These are phyloP conservation scores for Bombus haemorrhoidalis DNA, from an alignment of 1,140 invertebrate genomes.

Conservation along the genomic window DNA sequence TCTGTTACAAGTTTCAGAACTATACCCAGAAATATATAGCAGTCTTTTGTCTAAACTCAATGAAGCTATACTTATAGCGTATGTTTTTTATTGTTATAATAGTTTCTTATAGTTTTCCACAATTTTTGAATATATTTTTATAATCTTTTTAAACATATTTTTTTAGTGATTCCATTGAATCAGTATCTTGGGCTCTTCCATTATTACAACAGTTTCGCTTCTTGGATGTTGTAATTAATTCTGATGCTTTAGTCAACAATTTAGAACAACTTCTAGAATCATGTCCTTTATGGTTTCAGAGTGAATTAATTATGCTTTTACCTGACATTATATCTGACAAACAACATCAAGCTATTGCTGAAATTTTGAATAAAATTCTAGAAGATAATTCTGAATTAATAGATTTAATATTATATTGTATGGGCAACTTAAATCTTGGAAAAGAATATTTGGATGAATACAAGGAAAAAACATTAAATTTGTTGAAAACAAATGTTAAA, in stretches of 20 bases:
- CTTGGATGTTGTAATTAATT: slow-evolving; percentile 72
- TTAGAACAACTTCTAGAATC: slow-evolving; percentile 77
- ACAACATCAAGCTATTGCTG: slow-evolving; percentile 75
- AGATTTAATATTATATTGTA: slow-evolving; percentile 73
- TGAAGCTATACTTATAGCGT: slow-evolving; percentile 73
- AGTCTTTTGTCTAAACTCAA: slow-evolving; percentile 74
- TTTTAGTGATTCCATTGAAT: slow-evolving; percentile 71
- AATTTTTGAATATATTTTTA: slow-evolving; percentile 5
- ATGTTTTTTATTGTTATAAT: slow-evolving; percentile 17
- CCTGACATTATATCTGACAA: slow-evolving; percentile 78
- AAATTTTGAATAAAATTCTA: slow-evolving; percentile 76
- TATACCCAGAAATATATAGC: slow-evolving; percentile 74
- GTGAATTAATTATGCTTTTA: slow-evolving; percentile 75
- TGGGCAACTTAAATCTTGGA: slow-evolving; percentile 75
- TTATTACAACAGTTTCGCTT: slow-evolving; percentile 79
- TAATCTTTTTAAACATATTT: slow-evolving; percentile 23
- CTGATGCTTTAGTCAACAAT: slow-evolving; percentile 65
- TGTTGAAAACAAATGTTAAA: slow-evolving; percentile 68
- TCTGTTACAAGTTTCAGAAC: slow-evolving; percentile 73
- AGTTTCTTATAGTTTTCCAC: neutral
- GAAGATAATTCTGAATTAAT: slow-evolving; percentile 72
- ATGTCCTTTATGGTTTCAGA: slow-evolving; percentile 77
- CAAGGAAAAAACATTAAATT: slow-evolving; percentile 70
- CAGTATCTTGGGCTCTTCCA: slow-evolving; percentile 71
- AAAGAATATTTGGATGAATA: slow-evolving; percentile 75